phyloP scores from a whole-genome alignment of 2,797 vertebrate genomes.

The Alcedo atthis region DNA sequence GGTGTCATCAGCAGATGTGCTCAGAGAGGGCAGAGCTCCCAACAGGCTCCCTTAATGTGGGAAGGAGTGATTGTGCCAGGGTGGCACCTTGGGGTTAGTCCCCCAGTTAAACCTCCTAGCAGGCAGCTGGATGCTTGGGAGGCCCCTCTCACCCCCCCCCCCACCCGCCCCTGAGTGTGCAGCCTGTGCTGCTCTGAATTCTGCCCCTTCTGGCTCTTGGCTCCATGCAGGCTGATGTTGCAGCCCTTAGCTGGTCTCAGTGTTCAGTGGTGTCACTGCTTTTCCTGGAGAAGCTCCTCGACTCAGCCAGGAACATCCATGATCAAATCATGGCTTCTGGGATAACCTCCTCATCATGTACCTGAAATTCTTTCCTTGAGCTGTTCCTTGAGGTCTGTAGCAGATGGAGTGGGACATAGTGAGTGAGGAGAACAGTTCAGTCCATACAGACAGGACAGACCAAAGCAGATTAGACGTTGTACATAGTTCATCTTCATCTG shows the following conservation, averaged over 20 bases:
- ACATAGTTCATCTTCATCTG: slow-evolving; percentile 28
- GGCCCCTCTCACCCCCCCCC: not conserved
- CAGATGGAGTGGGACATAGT: not conserved
- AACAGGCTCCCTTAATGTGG: not conserved
- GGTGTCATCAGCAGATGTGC: not conserved
- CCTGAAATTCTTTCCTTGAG: not conserved
- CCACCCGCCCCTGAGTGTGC: accelerated
- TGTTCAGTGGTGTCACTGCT: accelerated
- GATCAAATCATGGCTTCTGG: not conserved
- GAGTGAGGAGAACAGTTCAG: not conserved
- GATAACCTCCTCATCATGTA: not conserved
- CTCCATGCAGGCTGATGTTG: not conserved
- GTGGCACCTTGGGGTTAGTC: not conserved
- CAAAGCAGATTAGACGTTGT: not conserved
- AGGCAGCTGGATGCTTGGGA: not conserved
- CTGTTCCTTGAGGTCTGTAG: not conserved
- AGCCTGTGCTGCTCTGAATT: not conserved
- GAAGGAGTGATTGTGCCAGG: accelerated
- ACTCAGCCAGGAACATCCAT: not conserved
- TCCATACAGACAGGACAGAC: not conserved
- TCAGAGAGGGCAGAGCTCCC: not conserved
- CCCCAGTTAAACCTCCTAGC: not conserved
- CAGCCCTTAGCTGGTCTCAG: not conserved
- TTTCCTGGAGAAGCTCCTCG: not conserved
- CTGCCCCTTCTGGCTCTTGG: not conserved